phyloP scores from a whole-genome alignment of 2,888 invertebrate genomes.

The Hecatera dysodea region DNA sequence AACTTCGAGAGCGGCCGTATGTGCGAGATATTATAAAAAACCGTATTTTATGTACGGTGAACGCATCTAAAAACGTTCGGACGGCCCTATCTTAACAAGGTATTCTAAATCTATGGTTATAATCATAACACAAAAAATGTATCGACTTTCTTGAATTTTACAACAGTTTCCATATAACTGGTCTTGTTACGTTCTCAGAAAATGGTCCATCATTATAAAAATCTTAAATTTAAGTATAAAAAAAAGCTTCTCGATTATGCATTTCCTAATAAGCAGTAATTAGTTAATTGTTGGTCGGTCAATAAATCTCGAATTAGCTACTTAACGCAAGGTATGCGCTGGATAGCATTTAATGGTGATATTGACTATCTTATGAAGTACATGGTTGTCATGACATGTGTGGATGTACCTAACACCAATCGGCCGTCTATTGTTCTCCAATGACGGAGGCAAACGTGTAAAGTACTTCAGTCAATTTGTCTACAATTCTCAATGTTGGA shows the following conservation, averaged over 20 bases:
- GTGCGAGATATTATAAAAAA: no score
- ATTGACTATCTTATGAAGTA: constrained; percentile 27
- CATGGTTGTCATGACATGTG: constrained; percentile 40
- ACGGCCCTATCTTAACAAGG: no score
- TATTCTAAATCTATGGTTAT: no score
- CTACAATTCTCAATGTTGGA: no score
- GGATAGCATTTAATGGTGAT: constrained; percentile 55
- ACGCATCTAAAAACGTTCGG: no score
- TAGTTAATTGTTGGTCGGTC: constrained; percentile 68
- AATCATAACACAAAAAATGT: no score
- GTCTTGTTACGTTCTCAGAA: neutral
- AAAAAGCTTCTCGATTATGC: constrained; percentile 72
- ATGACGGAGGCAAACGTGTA: no score
- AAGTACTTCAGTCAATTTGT: no score
- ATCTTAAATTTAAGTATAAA: neutral
- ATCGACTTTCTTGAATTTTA: neutral
- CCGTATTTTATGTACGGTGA: no score
- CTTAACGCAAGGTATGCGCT: constrained; percentile 46
- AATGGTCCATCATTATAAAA: neutral
- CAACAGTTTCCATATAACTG: neutral
- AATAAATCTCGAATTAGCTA: constrained; percentile 63
- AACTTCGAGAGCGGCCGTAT: no score
- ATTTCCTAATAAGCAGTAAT: constrained; percentile 62
- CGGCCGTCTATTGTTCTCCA: no score
- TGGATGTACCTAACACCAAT: neutral